Evolutionary conservation across 2,113 vertebrate species (phyloP), one percentile per base, ranked within the genome.

Genomic region (Todiramphus chloris): DNA sequence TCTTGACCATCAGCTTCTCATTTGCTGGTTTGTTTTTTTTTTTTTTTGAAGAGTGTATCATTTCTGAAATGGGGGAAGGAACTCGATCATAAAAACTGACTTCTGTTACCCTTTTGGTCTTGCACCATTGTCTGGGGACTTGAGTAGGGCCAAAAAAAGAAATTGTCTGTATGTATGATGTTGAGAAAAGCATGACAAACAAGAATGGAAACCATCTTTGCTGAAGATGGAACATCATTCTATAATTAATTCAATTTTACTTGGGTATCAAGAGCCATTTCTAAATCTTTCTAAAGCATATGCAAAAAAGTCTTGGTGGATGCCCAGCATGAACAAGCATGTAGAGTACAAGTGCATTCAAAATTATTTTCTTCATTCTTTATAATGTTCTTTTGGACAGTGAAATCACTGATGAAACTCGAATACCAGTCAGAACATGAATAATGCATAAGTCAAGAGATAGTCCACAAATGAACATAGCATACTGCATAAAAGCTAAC

Each of bases 401-500:
- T 37, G 63, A 85, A 92, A 70, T 89, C 13, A n/a, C 9, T 64
- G 46, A 80, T 67, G 56, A 77, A 92, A 78, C 59, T 63, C 74
- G 41, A 92, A 77, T 13, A 70, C 13, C 24, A 88, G 30, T 68
- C 69, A 68, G 48, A 93, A 59, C 4, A 48, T 84, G 64, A 94
- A 89, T 78, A 93, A 86, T 37, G 83, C 16, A 14, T 75, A 86
- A 15, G 43, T 64, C 62, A 91, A 89, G 96, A 79, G 28, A 68
- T 81, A 87, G 41, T 64, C 24, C 63, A 91, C 33, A 62, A 89
- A 86, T 87, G 43, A 94, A 94, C 30, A 62, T 2, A 43, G 46
- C 8, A 56, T 80, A 68, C 31, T 44, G 48, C 59, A 75, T 94
- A 94, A 96, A 93, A 96, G 41, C 72, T 80, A 91, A 90, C 11